Percentiles rank a stretch among this genome's conserved stretches.
Evolutionary conservation across 2,113 vertebrate species (phyloP).

Genomic region (Crotalus viridis): DNA sequence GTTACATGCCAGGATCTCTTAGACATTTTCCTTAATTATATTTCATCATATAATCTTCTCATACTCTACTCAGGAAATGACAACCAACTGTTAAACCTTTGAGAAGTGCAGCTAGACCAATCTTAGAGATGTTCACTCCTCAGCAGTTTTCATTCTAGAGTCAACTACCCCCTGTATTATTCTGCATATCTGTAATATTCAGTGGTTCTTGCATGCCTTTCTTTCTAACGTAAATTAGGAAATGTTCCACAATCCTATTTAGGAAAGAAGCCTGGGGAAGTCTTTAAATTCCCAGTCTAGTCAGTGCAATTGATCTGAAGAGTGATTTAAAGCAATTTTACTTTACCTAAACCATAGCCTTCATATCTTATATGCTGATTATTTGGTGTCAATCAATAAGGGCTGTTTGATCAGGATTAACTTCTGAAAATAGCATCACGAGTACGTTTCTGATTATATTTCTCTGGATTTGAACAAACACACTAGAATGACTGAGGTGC

Average conservation of each 20-base stretch:
- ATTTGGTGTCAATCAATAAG: fast-evolving
- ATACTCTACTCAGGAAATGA: not conserved
- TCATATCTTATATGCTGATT: fast-evolving
- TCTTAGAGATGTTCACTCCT: not conserved
- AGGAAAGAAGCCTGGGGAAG: constrained; percentile 46
- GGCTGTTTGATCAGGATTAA: not conserved
- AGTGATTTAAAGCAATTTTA: not conserved
- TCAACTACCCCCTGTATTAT: not conserved
- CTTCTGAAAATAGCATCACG: constrained; percentile 43
- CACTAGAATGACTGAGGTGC: constrained; percentile 60
- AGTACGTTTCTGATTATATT: constrained; percentile 45
- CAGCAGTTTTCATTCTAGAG: not conserved
- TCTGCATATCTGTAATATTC: not conserved
- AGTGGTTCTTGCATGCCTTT: constrained; percentile 56
- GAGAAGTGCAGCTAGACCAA: not conserved
- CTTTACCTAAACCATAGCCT: not conserved
- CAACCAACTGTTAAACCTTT: not conserved
- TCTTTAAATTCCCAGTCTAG: not conserved
- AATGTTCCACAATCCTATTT: constrained; percentile 54
- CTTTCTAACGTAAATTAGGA: constrained; percentile 61
- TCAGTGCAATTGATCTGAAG: not conserved
- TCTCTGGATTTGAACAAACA: constrained; percentile 63
- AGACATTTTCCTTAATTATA: not conserved
- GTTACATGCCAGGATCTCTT: not conserved
- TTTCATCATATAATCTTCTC: not conserved